Evolutionary conservation across 2,888 invertebrate genomes (phyloP), one percentile per base, ranked within the genome.

Genomic region (Ceriagrion tenellum): DNA sequence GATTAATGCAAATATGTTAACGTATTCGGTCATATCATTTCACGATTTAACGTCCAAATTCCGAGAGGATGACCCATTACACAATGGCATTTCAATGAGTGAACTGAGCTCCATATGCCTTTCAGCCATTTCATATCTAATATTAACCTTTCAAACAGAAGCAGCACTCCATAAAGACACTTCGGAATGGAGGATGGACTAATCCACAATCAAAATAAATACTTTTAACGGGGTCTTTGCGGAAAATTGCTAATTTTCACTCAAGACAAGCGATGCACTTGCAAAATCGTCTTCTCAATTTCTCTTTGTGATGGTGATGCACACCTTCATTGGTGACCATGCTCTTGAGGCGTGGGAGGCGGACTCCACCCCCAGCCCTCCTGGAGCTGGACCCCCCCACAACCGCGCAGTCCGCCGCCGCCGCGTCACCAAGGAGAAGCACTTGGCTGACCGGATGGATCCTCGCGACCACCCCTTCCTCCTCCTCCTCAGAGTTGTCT

Each of bases 251-350:
- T 47, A 55, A n/a, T n/a, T 89, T 55, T 89, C 55, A 55, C n/a
- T n/a, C 35, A n/a, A 81, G n/a, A 89, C 55, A 55, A 89, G n/a
- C 55, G 55, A 89, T 89, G 89, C 89, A 89, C 89, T 55, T 26
- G 47, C 47, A 18, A 47, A 18, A 88, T 88, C 23, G 35, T 88
- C 88, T 88, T 88, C 55, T 55, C 35, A 47, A 12, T 55, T 18
- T 47, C 47, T 55, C 40, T 81, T 35, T 35, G 81, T 35, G 81
- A n/a, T 4, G 69, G 90, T 56, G 35, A 93, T 93, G 93, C 93
- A 93, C 93, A 93, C 93, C 93, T 93, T 93, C 93, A 74, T 93
- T 93, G 23, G 93, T 93, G 93, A 93, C 93, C 93, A 93, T 93
- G 93, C 93, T 93, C 55, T 93, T 93, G 35, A 93, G 93, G 93